These are phyloP conservation scores for Oreochromis aureus DNA, from an alignment of 2,113 vertebrate genomes.

Conservation along the genomic window DNA sequence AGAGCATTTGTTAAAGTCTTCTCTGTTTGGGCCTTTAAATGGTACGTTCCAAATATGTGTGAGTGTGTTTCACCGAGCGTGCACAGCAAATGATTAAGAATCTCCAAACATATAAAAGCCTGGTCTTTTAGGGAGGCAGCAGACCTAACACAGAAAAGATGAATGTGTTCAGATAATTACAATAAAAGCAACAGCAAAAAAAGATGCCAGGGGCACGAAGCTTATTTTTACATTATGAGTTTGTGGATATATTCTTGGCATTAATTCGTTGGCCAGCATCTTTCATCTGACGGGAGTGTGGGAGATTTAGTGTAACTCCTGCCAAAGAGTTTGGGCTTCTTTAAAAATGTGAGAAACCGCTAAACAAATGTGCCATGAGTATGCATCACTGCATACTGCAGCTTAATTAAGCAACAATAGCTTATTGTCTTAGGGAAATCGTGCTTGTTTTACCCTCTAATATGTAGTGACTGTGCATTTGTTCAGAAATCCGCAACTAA, in stretches of 20 bases:
- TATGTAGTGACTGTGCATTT: not conserved
- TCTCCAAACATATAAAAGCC: not conserved
- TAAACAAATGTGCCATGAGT: not conserved
- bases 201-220: not conserved
- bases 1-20: not conserved
- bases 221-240: not conserved
- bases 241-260: not conserved
- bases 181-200: not conserved
- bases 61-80: not conserved
- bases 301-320: not conserved
- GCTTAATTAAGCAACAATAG: not conserved
- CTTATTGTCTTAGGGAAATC: not conserved
- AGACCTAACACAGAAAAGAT: not conserved
- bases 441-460: not conserved
- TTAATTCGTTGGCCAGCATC: not conserved
- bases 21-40: not conserved
- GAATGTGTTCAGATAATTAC: not conserved
- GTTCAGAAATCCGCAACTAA: not conserved
- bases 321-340: not conserved
- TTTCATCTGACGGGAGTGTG: not conserved
- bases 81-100: not conserved
- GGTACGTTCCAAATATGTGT: not conserved
- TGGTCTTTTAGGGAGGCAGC: not conserved
- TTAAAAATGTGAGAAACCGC: not conserved
- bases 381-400: not conserved